Base-by-base conservation (phyloP, 2,797 vertebrate species). In the Ceyx erithaca region DNA sequence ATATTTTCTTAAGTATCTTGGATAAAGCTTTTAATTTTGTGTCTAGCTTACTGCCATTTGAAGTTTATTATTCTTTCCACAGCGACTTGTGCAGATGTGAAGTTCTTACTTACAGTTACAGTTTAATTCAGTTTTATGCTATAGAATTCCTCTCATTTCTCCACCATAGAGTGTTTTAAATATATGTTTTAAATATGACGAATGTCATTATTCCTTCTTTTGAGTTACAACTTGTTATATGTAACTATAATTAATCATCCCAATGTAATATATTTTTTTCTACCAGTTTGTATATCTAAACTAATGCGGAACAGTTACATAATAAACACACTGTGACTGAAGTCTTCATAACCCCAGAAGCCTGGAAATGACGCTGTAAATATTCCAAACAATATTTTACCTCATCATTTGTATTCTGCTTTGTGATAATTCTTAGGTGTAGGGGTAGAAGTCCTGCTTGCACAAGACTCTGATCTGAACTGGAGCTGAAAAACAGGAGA, bases 371-470 rank as follows among this genome's bases (percentile, higher is more conserved):
- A 30, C 18, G 12, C 19, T 33, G 28, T 35, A 49, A 35, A 35
- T 49, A 19, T 49, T 18, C 17, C 31, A 35, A 33, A 20, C 12
- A 15, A 14, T 67, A 23, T 35, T 37, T 68, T 51, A 68, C 33
- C 19, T 35, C 30, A 26, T 30, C 26, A 40, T 52, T 19, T 30
- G 13, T 51, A 15, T 51, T 69, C 66, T 68, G 26, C 3, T 37
- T 51, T 37, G 30, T 51, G 41, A 46, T 64, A 61, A 23, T 2
- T 2, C 23, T 62, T 66, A 8, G 4, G 3, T 0, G 0, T 4
- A 45, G 4, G 10, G 7, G 13, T 69, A 76, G n/a, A 26, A 86
- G n/a, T 10, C 10, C 25, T 0, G 0, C 3, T 5, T 22, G 11
- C 13, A 12, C 10, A 20, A 45, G 33, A 20, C 9, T 59, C 15